Percentiles rank a stretch among this genome's conserved stretches.
phyloP scores from a whole-genome alignment of 2,888 invertebrate genomes.

The Caenorhabditis zanzibari region DNA sequence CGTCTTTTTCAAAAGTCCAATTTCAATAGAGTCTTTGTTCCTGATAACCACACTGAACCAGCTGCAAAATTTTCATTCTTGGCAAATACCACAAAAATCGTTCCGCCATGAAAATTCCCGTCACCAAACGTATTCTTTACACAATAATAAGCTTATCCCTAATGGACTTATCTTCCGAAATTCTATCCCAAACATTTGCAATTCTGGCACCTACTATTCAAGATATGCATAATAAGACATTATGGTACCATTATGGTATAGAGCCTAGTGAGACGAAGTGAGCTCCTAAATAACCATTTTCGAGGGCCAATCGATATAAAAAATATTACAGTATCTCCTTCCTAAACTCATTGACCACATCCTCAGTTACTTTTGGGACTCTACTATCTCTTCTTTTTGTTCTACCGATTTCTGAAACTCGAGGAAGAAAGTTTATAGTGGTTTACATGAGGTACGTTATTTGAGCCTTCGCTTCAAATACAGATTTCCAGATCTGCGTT shows the following conservation, averaged over 20 bases:
- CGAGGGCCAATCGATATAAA: background rate
- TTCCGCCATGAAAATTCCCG: background rate
- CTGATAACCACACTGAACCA: background rate
- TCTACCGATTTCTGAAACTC: constrained; percentile 12
- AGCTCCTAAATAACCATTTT: too few species aligned
- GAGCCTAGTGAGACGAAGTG: constrained; percentile 17
- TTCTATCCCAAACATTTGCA: constrained; percentile 4
- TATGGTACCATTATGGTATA: constrained; percentile 22
- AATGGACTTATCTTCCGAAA: constrained; percentile 22
- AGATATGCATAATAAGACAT: constrained; percentile 21
- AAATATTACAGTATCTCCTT: constrained; percentile 19
- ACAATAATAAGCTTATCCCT: background rate
- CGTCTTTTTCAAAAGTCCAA: background rate
- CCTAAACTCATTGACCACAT: constrained; percentile 15
- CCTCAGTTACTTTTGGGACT: constrained; percentile 2
- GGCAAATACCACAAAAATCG: background rate
- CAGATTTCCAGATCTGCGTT: background rate
- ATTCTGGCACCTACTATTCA: constrained; percentile 14
- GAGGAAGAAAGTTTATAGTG: constrained; percentile 11
- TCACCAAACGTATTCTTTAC: background rate
- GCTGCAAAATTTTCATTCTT: background rate
- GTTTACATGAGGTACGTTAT: constrained; percentile 4
- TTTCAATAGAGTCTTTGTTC: background rate
- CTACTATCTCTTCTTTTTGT: constrained; percentile 18
- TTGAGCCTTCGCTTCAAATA: background rate